Conservation (phyloP, 2,113 vertebrate species). For the Syngnathus scovelli region DNA sequence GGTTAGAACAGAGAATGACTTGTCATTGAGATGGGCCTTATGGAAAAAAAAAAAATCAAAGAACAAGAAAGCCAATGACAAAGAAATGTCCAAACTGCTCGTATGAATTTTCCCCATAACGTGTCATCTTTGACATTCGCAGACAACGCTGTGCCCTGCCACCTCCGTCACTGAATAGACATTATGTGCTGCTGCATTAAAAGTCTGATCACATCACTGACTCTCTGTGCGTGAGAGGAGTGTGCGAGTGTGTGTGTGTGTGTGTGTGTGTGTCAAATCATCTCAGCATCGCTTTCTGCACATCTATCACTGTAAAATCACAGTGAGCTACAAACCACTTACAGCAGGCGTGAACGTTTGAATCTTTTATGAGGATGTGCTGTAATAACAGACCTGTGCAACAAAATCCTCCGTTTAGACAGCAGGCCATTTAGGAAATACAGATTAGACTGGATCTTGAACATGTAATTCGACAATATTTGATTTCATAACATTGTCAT, state of each 20-base stretch:
- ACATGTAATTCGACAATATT: not conserved
- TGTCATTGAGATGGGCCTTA: conserved; percentile 41
- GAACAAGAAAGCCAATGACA: conserved; percentile 30
- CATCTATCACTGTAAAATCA: conserved; percentile 46
- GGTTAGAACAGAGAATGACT: conserved; percentile 42
- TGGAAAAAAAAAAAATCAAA: conserved; percentile 30
- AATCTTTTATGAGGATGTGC: conserved; percentile 17
- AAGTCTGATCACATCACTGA: conserved; percentile 69
- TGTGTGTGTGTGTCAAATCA: conserved; percentile 37
- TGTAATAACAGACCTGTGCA: conserved; percentile 11
- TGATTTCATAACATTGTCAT: not conserved
- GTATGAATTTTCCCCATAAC: conserved; percentile 37
- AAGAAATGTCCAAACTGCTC: conserved; percentile 27
- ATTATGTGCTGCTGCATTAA: conserved; percentile 65
- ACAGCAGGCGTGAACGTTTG: conserved; percentile 18
- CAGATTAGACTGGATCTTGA: not conserved
- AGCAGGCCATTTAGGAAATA: conserved; percentile 2
- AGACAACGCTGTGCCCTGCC: conserved; percentile 30
- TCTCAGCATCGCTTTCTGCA: conserved; percentile 53
- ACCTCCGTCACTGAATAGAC: conserved; percentile 61
- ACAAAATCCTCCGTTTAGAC: conserved; percentile 3
- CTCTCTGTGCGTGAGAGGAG: conserved; percentile 42
- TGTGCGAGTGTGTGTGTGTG: conserved; percentile 23
- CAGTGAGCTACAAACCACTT: conserved; percentile 29
- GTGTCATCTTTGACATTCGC: conserved; percentile 38